phyloP scores from a whole-genome alignment of 2,797 vertebrate genomes.

The Oreochromis grahami region DNA sequence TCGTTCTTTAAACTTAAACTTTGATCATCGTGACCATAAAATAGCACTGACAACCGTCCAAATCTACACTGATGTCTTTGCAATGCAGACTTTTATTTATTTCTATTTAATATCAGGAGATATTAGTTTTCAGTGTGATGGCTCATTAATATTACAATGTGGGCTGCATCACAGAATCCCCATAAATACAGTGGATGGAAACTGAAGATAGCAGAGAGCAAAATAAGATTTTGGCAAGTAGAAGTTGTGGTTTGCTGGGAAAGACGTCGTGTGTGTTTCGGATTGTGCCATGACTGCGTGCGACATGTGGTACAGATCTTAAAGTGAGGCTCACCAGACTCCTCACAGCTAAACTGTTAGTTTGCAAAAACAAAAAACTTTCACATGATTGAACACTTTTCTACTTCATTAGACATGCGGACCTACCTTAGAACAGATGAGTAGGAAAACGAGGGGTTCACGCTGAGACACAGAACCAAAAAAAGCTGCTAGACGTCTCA shows the following conservation, averaged over 20 bases:
- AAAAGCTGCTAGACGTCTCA: not conserved
- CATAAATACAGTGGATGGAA: not conserved
- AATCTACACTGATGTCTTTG: conserved; percentile 10
- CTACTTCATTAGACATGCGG: not conserved
- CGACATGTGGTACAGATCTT: not conserved
- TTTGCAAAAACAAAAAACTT: not conserved
- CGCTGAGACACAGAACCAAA: not conserved
- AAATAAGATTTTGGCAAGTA: not conserved
- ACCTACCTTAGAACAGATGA: conserved; percentile 50
- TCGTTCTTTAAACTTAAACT: conserved; percentile 9
- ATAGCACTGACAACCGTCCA: conserved; percentile 31
- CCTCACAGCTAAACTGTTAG: not conserved
- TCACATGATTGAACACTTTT: not conserved
- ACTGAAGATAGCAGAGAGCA: not conserved
- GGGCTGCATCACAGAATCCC: not conserved
- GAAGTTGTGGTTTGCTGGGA: not conserved
- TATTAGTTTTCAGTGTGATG: conserved; percentile 22
- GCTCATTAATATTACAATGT: conserved; percentile 53
- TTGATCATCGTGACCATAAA: conserved; percentile 12
- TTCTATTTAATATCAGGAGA: not conserved
- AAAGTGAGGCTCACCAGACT: not conserved
- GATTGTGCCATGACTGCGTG: not conserved
- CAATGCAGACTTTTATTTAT: not conserved
- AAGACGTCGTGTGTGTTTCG: not conserved
- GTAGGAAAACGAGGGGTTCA: not conserved